Percentiles rank a stretch among this genome's conserved stretches.
These are phyloP conservation scores for Tapirus indicus DNA, from an alignment of 2,797 vertebrate genomes.

Conservation along the genomic window DNA sequence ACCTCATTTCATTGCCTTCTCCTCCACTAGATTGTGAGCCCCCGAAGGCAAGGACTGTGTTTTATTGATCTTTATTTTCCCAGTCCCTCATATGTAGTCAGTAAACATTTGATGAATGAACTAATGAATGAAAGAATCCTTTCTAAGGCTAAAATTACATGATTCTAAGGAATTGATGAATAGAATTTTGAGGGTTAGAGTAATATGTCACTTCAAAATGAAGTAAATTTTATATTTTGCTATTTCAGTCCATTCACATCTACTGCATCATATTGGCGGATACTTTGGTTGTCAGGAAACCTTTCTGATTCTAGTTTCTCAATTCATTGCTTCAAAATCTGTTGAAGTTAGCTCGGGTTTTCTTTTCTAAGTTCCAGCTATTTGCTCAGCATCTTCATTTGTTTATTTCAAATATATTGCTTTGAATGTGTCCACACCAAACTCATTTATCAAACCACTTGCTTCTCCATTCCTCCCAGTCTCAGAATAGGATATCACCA, in stretches of 20 bases:
- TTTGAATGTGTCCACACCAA: not conserved
- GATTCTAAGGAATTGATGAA: not conserved
- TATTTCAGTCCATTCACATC: not conserved
- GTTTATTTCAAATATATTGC: not conserved
- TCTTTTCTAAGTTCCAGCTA: not conserved
- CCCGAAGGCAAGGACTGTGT: not conserved
- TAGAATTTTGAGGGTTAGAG: not conserved
- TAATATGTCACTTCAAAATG: not conserved
- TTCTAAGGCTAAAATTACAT: not conserved
- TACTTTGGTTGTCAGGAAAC: conserved; percentile 14
- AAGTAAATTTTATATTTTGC: not conserved
- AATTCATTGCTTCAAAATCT: not conserved
- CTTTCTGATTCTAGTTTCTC: not conserved
- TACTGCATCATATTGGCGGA: not conserved
- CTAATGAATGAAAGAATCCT: not conserved
- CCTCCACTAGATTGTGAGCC: not conserved
- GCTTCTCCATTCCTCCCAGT: not conserved
- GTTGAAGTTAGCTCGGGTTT: not conserved
- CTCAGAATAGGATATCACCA: not conserved
- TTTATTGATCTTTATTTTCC: conserved; percentile 5
- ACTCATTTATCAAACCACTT: not conserved
- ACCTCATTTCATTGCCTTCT: not conserved
- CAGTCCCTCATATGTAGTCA: not conserved
- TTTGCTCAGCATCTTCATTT: not conserved
- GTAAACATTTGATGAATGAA: not conserved